Conservation (phyloP, 2,888 invertebrate species). For the Scaptomyza caliginosa region DNA sequence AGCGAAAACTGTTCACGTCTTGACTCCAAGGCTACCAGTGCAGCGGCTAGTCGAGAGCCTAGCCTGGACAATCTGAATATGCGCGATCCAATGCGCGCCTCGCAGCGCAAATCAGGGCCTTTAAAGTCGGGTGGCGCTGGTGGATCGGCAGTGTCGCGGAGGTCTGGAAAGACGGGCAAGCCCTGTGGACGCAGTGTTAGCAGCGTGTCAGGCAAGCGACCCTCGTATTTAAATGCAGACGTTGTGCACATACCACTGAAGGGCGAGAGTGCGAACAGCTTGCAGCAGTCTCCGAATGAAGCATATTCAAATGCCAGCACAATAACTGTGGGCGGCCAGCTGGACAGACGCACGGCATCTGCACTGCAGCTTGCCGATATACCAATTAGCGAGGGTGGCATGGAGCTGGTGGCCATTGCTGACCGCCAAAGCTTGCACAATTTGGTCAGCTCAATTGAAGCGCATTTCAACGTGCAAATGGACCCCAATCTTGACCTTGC, state of each 20-base stretch:
- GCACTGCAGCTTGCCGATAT: slow-evolving; percentile 84
- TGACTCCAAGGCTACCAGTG: slow-evolving; percentile 63
- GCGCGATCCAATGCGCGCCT: slow-evolving; percentile 80
- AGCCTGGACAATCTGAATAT: slow-evolving; percentile 78
- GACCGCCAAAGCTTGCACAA: slow-evolving; percentile 84
- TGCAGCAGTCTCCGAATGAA: slow-evolving; percentile 84
- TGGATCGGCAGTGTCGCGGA: slow-evolving; percentile 10
- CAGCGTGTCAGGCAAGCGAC: slow-evolving; percentile 86
- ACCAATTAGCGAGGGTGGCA: slow-evolving; percentile 84
- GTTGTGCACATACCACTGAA: slow-evolving; percentile 89
- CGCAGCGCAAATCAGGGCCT: slow-evolving; percentile 67
- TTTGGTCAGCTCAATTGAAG: slow-evolving; percentile 81
- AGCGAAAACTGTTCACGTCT: slow-evolving; percentile 55
- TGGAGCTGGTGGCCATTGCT: slow-evolving; percentile 86
- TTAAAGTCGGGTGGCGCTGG: slow-evolving; percentile 46
- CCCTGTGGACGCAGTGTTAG: slow-evolving; percentile 87
- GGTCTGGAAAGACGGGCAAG: slow-evolving; percentile 78
- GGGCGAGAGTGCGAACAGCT: slow-evolving; percentile 85
- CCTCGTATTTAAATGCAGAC: slow-evolving; percentile 86
- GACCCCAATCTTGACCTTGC: slow-evolving; percentile 89
- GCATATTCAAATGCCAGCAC: slow-evolving; percentile 83
- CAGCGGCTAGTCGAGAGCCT: slow-evolving; percentile 78
- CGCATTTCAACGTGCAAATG: slow-evolving; percentile 83
- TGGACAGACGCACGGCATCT: slow-evolving; percentile 84
- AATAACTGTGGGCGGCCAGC: slow-evolving; percentile 80